These are phyloP conservation scores for Pedetes capensis DNA, from an alignment of 2,113 vertebrate species.

Conservation along the genomic window DNA sequence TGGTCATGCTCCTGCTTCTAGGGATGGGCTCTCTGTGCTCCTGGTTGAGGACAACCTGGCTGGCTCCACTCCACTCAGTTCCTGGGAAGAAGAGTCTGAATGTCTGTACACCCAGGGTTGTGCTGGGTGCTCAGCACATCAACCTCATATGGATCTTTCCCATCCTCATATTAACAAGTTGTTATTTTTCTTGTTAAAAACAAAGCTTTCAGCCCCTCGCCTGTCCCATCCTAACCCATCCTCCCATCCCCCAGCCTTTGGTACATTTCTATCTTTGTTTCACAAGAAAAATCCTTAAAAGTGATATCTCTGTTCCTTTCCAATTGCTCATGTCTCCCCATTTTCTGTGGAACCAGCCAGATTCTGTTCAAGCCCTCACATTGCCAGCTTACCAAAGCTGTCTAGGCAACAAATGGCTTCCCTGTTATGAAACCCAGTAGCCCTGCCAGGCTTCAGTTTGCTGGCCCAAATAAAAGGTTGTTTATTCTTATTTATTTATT, in stretches of 20 bases:
- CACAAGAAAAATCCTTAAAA: background rate
- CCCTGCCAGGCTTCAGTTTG: background rate
- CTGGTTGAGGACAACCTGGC: fast-evolving
- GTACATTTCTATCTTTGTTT: background rate
- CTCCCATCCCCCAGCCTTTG: background rate
- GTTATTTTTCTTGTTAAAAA: too few relatives aligned
- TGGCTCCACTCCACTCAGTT: fast-evolving
- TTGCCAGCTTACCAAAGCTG: background rate
- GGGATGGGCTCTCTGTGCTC: background rate
- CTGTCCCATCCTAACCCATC: background rate
- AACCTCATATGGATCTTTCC: background rate
- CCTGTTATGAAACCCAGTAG: fast-evolving
- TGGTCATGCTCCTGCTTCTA: background rate
- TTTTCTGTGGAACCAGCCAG: background rate
- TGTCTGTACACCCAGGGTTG: too few relatives aligned
- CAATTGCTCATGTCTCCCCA: background rate
- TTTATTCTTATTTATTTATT: too few relatives aligned
- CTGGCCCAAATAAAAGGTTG: too few relatives aligned
- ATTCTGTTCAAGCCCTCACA: fast-evolving
- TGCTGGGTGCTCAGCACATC: background rate
- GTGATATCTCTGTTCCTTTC: background rate
- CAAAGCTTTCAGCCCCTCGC: background rate
- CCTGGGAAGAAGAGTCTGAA: too few relatives aligned
- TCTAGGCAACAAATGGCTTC: background rate
- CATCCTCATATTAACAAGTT: background rate